Evolutionary conservation across 2,888 invertebrate genomes (phyloP).

Genomic region (Stramonita haemastoma): DNA sequence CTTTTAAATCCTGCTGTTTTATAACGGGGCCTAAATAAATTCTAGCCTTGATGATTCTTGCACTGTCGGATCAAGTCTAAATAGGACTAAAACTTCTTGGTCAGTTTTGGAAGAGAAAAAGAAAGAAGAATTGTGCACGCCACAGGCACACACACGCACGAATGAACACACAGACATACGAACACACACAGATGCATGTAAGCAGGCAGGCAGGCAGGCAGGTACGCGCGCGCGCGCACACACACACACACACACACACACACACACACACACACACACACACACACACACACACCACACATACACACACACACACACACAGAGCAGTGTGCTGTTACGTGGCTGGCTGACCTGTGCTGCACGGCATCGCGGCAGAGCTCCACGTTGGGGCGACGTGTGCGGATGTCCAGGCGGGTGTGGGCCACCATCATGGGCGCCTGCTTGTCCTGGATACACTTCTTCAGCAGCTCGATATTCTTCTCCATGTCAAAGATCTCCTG

Average conservation of each 20-base stretch:
- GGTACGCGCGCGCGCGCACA: not conserved
- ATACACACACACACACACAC: not conserved
- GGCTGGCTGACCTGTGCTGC: conserved; percentile 83
- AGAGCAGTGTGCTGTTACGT: not conserved
- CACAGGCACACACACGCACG: not conserved
- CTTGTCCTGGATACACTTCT: conserved; percentile 94
- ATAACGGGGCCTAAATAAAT: too few species aligned
- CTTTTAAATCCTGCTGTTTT: too few species aligned
- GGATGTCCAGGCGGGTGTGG: conserved; percentile 93
- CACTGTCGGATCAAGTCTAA: too few species aligned
- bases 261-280: not conserved
- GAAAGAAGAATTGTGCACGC: too few species aligned
- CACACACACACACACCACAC: not conserved
- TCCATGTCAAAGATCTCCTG: conserved; percentile 96
- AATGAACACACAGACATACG: not conserved
- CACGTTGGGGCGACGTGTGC: conserved; percentile 91
- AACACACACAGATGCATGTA: not conserved
- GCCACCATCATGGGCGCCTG: conserved; percentile 79
- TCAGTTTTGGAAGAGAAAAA: too few species aligned
- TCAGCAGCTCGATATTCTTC: conserved; percentile 91
- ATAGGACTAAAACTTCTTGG: too few species aligned
- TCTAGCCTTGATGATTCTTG: too few species aligned
- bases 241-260: not conserved
- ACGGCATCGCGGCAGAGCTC: conserved; percentile 93
- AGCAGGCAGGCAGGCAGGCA: not conserved